Evolutionary conservation across 92 coral and sea anemone genomes (phyloP).

Genomic region (Desmophyllum pertusum): DNA sequence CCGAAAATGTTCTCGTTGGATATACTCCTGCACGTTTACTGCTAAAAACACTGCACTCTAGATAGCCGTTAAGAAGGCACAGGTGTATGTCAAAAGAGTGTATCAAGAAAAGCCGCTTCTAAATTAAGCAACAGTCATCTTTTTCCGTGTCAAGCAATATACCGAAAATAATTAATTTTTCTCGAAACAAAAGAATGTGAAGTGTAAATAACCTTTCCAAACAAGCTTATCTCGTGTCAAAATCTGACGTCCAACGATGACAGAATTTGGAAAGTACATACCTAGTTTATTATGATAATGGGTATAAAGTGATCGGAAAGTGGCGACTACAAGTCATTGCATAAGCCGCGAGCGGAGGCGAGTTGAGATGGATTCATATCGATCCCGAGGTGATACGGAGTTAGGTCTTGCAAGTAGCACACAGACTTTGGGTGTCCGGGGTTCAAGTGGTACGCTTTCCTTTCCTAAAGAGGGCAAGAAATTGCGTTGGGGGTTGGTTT

Average conservation of each 20-base stretch:
- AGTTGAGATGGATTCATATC: constrained; percentile 30
- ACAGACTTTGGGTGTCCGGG: constrained; percentile 15
- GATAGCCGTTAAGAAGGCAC: no score
- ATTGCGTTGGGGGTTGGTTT: not conserved
- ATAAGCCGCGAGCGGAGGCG: not conserved
- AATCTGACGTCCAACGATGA: constrained; percentile 22
- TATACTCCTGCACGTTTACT: no score
- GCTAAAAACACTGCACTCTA: no score
- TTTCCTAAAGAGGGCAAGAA: not conserved
- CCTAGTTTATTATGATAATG: not conserved
- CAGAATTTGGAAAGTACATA: constrained; percentile 5
- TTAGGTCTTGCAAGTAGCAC: constrained; percentile 34
- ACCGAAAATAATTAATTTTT: not conserved
- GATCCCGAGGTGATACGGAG: constrained; percentile 10
- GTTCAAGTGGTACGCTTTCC: not conserved
- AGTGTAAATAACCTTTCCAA: constrained; percentile 4
- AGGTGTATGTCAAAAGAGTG: not conserved
- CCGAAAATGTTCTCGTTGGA: no score
- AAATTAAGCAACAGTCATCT: not conserved
- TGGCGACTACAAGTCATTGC: not conserved
- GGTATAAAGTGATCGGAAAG: not conserved
- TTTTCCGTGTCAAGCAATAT: not conserved
- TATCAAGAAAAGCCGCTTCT: not conserved
- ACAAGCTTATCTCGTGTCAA: constrained; percentile 35
- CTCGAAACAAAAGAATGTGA: constrained; percentile 11